Conservation (phyloP, 2,888 invertebrate species). For the Eilema depressum region DNA sequence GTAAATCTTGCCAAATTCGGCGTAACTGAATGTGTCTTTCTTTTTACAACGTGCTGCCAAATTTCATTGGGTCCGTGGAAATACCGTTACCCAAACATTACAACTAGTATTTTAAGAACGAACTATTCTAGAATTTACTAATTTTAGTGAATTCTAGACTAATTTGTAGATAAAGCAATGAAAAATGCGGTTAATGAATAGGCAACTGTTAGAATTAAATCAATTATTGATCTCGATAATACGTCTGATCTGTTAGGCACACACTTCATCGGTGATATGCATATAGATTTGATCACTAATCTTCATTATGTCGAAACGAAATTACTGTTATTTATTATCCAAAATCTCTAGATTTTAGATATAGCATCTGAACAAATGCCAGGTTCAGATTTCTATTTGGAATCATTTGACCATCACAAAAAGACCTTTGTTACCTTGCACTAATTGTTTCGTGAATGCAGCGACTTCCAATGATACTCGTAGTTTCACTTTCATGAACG, state of each 20-base stretch:
- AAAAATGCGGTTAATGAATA: background rate
- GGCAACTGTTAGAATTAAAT: background rate
- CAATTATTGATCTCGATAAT: slow-evolving; percentile 1
- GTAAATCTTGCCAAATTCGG: too few relatives aligned
- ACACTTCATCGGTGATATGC: background rate
- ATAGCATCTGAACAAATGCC: background rate
- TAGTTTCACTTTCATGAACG: background rate
- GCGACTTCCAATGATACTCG: background rate
- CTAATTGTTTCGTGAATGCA: background rate
- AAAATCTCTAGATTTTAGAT: background rate
- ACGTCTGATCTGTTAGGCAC: background rate
- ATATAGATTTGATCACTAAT: background rate
- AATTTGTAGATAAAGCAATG: background rate
- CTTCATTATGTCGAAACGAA: background rate
- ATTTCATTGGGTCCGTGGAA: too few relatives aligned
- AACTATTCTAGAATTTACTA: background rate
- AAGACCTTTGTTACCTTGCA: background rate
- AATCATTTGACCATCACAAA: background rate
- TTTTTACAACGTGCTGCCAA: too few relatives aligned
- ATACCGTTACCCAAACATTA: too few relatives aligned
- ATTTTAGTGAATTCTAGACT: too few relatives aligned
- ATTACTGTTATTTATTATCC: background rate
- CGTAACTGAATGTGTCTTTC: too few relatives aligned
- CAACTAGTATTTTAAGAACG: too few relatives aligned
- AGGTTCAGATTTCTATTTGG: background rate